Percentiles rank a stretch among this genome's conserved stretches.
Evolutionary conservation across 37 sponge, comb jelly and placozoan genomes (phyloP).

Genomic region (Geodia barretti): DNA sequence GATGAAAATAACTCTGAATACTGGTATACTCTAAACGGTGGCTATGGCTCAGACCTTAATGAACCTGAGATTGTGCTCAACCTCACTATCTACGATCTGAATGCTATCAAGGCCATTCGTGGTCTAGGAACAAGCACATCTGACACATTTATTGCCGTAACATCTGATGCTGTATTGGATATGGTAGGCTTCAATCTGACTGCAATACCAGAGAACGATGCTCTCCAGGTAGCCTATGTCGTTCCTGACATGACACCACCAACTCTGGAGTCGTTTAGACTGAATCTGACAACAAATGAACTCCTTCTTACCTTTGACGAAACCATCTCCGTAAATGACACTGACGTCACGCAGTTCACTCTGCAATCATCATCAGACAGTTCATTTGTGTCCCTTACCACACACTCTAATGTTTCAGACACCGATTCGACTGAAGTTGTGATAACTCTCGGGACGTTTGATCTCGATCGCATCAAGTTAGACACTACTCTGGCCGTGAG

Average conservation of each 20-base stretch:
- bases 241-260: slow-evolving; percentile 72
- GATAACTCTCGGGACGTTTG: slow-evolving; percentile 38
- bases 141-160: slow-evolving; percentile 70
- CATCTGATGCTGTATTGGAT: slow-evolving; percentile 61
- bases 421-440: slow-evolving; percentile 65
- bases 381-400: slow-evolving; percentile 53
- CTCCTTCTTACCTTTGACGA: slow-evolving; percentile 85
- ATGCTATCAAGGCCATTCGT: slow-evolving; percentile 72
- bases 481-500: slow-evolving; percentile 66
- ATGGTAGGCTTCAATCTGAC: slow-evolving; percentile 77
- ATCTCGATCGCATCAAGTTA: slow-evolving; percentile 74
- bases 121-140: slow-evolving; percentile 43
- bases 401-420: slow-evolving; percentile 35
- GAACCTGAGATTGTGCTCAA: slow-evolving; percentile 55
- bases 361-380: slow-evolving; percentile 44
- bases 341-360: slow-evolving; percentile 37
- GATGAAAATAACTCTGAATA: background rate
- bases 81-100: slow-evolving; percentile 63
- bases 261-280: slow-evolving; percentile 44
- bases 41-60: slow-evolving; percentile 23
- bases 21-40: slow-evolving; percentile 46
- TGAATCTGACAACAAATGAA: slow-evolving; percentile 75
- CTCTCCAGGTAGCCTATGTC: slow-evolving; percentile 22
- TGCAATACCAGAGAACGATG: slow-evolving; percentile 28
- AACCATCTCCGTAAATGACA: slow-evolving; percentile 57